These are phyloP conservation scores for Pogonomyrmex barbatus DNA, from an alignment of 1,140 invertebrate genomes.

Conservation along the genomic window DNA sequence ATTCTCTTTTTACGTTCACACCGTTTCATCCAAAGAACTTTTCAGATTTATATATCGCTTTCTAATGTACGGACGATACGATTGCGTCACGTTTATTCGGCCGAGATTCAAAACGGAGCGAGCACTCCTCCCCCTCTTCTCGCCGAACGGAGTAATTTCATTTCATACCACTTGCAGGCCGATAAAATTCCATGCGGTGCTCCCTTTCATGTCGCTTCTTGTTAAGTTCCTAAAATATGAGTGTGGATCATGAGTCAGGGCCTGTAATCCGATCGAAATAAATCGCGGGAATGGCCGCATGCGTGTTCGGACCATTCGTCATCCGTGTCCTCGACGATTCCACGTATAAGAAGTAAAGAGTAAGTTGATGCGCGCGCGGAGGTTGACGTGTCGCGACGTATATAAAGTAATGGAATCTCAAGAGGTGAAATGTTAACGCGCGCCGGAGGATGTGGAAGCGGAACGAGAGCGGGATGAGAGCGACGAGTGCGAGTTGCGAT, in stretches of 20 bases:
- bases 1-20: not conserved
- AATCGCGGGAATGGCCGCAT: not conserved
- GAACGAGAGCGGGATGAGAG: slow-evolving; percentile 11
- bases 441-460: slow-evolving; percentile 9
- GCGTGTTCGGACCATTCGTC: slow-evolving; percentile 22
- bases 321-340: not conserved
- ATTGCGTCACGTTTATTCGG: slow-evolving; percentile 5
- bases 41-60: not conserved
- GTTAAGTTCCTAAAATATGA: not conserved
- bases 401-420: slow-evolving; percentile 55
- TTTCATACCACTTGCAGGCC: not conserved
- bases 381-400: slow-evolving; percentile 24
- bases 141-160: not conserved
- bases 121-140: not conserved
- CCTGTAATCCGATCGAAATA: slow-evolving; percentile 4
- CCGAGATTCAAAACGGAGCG: not conserved
- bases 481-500: slow-evolving; percentile 56
- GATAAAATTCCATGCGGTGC: not conserved
- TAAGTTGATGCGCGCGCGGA: not conserved
- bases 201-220: slow-evolving; percentile 29
- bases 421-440: slow-evolving; percentile 56
- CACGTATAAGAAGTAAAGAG: not conserved
- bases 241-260: not conserved
- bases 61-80: not conserved
- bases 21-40: not conserved